Conservation (phyloP, 92 coral and sea anemone species). For the Paragorgia papillata region DNA sequence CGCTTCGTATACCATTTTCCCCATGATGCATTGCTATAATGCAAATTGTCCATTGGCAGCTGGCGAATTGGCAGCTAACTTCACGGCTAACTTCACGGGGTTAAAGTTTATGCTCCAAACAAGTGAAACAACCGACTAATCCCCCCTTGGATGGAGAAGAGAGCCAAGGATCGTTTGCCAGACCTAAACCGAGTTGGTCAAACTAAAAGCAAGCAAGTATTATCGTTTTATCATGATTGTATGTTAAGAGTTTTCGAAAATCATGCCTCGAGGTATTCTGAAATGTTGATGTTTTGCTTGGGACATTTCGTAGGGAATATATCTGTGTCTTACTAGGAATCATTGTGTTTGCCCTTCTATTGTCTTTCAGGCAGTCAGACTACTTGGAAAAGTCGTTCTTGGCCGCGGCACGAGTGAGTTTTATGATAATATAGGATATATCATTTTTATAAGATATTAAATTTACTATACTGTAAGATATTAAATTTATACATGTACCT, state of each 20-base stretch:
- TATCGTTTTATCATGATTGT: conserved; percentile 40
- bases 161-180: conserved; percentile 22
- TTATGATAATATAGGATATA: background rate
- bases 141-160: conserved; percentile 41
- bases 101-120: no score
- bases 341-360: background rate
- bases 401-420: conserved; percentile 14
- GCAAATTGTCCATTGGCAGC: no score
- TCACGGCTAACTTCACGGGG: no score
- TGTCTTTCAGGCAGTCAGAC: conserved; percentile 25
- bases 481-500: no score
- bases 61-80: no score
- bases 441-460: no score
- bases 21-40: no score
- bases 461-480: no score
- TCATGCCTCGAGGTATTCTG: conserved; percentile 30
- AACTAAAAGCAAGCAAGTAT: conserved; percentile 31
- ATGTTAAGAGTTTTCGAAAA: conserved; percentile 39
- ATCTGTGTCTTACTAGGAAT: background rate
- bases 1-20: no score
- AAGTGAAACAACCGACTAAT: background rate
- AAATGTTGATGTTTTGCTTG: no score
- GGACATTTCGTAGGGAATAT: no score
- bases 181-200: background rate
- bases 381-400: conserved; percentile 24